A percentile compares a stretch with the other conserved stretches of the same genome.
Evolutionary conservation across 2,888 invertebrate species (phyloP).

Genomic region (Cacoxenus indagator): DNA sequence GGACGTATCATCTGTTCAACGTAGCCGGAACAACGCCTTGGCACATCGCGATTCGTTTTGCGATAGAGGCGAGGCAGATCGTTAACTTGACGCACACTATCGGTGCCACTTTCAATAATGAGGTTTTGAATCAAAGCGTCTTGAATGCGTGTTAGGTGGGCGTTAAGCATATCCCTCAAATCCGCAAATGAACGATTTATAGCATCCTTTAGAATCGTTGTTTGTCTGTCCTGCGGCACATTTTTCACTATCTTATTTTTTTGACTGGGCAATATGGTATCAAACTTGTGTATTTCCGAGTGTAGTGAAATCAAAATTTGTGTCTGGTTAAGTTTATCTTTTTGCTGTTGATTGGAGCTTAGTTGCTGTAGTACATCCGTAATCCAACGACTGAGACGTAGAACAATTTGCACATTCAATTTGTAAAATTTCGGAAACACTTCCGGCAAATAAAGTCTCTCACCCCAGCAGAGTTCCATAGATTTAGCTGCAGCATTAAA

Average conservation of each 20-base stretch:
- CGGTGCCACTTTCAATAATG: slow-evolving; percentile 81
- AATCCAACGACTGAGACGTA: slow-evolving; percentile 85
- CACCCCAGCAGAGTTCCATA: slow-evolving; percentile 79
- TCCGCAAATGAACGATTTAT: slow-evolving; percentile 57
- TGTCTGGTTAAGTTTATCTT: slow-evolving; percentile 37
- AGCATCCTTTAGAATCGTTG: slow-evolving; percentile 45
- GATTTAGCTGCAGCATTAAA: slow-evolving; percentile 73
- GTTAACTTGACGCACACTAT: slow-evolving; percentile 84
- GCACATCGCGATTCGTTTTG: slow-evolving; percentile 90
- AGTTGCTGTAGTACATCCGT: slow-evolving; percentile 68
- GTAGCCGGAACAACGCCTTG: slow-evolving; percentile 85
- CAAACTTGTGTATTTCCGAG: slow-evolving; percentile 56
- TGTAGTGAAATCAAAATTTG: slow-evolving; percentile 58
- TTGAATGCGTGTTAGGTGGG: slow-evolving; percentile 52
- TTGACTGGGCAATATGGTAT: slow-evolving; percentile 49
- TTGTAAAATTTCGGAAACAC: slow-evolving; percentile 90
- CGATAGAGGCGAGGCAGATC: slow-evolving; percentile 94
- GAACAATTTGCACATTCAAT: slow-evolving; percentile 84
- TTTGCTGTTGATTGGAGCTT: slow-evolving; percentile 27
- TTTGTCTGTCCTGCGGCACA: slow-evolving; percentile 40
- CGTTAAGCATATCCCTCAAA: slow-evolving; percentile 44
- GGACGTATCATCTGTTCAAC: slow-evolving; percentile 78
- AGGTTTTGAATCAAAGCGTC: slow-evolving; percentile 84
- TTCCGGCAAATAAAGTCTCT: slow-evolving; percentile 84
- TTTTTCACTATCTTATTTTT: slow-evolving; percentile 78